Evolutionary conservation across 1,140 invertebrate genomes (phyloP), one percentile per base, ranked within the genome.

Genomic region (Adoxophyes honmai): DNA sequence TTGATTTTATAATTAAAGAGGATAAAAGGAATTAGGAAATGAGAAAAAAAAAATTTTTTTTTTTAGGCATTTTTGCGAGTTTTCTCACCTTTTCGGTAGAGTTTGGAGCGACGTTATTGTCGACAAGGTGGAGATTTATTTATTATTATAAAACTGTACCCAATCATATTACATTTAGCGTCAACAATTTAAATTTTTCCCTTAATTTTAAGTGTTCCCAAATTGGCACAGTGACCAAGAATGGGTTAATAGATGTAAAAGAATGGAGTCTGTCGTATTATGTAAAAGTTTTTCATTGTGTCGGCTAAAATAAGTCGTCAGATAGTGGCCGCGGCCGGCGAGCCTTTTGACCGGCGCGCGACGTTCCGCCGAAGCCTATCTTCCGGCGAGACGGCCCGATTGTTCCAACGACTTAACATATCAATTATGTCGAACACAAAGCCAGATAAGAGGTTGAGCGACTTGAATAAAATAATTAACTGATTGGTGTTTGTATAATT

Each of bases 401-500:
- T 85, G 78, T 86, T 84, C 78, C 78, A 74, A 70, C 68, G 80
- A 80, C 81, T 86, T 88, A 82, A 85, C 81, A 80, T 85, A 88
- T 85, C 85, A 85, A 88, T 88, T 86, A 88, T 83, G 84, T 84
- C 74, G 75, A 80, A 85, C 77, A 86, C 78, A 81, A 82, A 81
- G 75, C 55, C 55, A 79, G 80, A 86, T 86, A 86, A 79, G 75
- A 72, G 62, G 57, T 81, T 79, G 82, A 85, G 73, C 77, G 82
- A 88, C 85, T 72, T 85, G 82, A 81, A 88, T 86, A 82, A 85
- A 86, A 85, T 88, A 86, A 88, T 88, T 88, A 88, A 85, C 82
- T 78, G 85, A 86, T 83, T 83, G 80, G 82, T 86, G 80, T 88
- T 86, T 86, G 82, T 88, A 84, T 86, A 86, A 86, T 86, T 85